Conservation (phyloP, 2,888 invertebrate species). For the Drosophila demipolita region DNA sequence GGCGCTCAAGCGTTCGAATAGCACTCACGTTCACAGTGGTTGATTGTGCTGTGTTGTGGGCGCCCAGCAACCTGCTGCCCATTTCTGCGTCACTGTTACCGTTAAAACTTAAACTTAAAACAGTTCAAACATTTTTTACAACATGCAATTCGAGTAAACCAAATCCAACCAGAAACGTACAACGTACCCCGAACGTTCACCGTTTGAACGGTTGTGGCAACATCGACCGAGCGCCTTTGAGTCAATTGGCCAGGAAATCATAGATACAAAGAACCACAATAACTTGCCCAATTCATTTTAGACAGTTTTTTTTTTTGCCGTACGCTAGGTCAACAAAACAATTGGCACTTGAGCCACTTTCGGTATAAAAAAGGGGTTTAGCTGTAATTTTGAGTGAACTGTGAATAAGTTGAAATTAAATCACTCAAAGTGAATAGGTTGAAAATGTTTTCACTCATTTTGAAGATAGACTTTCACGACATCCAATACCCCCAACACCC, state of each 20-base stretch:
- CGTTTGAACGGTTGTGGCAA: slow-evolving; percentile 26
- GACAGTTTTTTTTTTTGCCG: background rate
- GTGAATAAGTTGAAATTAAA: background rate
- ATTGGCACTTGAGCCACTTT: background rate
- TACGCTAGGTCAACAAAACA: slow-evolving; percentile 14
- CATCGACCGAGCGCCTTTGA: slow-evolving; percentile 15
- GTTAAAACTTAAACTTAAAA: slow-evolving; percentile 85
- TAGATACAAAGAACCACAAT: background rate
- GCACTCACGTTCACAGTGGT: slow-evolving; percentile 36
- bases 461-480: background rate
- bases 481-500: background rate
- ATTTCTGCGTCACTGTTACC: slow-evolving; percentile 81
- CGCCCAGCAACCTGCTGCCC: slow-evolving; percentile 52
- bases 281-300: slow-evolving; percentile 6
- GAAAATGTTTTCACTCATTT: background rate
- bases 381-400: background rate
- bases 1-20: slow-evolving; percentile 7
- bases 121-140: slow-evolving; percentile 84
- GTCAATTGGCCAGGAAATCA: slow-evolving; percentile 20
- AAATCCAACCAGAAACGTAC: slow-evolving; percentile 43
- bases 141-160: slow-evolving; percentile 50
- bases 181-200: slow-evolving; percentile 21
- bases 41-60: slow-evolving; percentile 18
- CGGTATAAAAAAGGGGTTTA: background rate
- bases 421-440: background rate